Percentiles rank a stretch among this genome's conserved stretches.
phyloP scores from a whole-genome alignment of 1,140 invertebrate genomes.

The Neodiprion pinetum region DNA sequence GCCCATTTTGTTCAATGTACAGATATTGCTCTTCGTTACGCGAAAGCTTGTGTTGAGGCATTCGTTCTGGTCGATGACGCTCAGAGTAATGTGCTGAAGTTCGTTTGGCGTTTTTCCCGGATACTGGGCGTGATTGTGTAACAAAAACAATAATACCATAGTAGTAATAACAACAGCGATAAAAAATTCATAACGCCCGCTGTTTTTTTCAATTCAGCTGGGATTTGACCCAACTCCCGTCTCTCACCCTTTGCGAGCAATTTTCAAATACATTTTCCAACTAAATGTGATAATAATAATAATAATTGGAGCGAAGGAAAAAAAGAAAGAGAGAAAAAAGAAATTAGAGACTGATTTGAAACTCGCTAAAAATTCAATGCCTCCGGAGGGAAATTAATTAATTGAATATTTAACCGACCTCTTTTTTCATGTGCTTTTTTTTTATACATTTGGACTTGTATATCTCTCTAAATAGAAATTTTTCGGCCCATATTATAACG shows the following conservation, averaged over 20 bases:
- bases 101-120: slow-evolving; percentile 65
- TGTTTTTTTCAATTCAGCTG: not conserved
- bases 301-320: not conserved
- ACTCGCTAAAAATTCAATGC: no score
- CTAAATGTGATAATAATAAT: not conserved
- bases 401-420: no score
- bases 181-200: not conserved
- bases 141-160: no score
- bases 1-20: slow-evolving; percentile 65
- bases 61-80: slow-evolving; percentile 62
- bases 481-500: no score
- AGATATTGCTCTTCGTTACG: slow-evolving; percentile 62
- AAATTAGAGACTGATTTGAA: no score
- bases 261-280: not conserved
- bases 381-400: no score
- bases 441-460: no score
- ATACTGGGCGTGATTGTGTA: slow-evolving; percentile 50
- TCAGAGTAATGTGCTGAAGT: slow-evolving; percentile 63
- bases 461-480: no score
- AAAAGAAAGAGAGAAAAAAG: no score
- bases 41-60: slow-evolving; percentile 54
- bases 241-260: not conserved
- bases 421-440: no score
- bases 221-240: not conserved
- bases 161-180: not conserved